A percentile compares a stretch with the other conserved stretches of the same genome.
phyloP scores from a whole-genome alignment of 2,888 invertebrate species.

The Prosopocoilus inquinatus region DNA sequence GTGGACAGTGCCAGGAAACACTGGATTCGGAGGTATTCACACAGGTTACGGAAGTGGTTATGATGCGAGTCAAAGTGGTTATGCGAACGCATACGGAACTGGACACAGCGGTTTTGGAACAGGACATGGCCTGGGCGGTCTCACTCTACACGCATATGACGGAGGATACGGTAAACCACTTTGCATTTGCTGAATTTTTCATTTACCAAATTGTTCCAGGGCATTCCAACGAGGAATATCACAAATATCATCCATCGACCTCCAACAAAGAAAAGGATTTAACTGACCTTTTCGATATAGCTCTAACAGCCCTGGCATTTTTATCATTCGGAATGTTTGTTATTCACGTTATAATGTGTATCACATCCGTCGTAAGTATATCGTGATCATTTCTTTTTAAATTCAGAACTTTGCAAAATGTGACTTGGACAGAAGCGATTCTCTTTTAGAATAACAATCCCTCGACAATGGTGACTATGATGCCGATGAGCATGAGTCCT shows the following conservation, averaged over 20 bases:
- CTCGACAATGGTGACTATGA: slow-evolving; percentile 46
- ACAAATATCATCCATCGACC: slow-evolving; percentile 43
- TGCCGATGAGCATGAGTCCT: slow-evolving; percentile 49
- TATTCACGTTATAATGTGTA: slow-evolving; percentile 76
- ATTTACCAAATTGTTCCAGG: not conserved
- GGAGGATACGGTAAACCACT: not conserved
- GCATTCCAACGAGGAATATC: slow-evolving; percentile 33
- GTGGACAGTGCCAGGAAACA: not conserved
- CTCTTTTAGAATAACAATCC: slow-evolving; percentile 23
- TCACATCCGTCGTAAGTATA: slow-evolving; percentile 51
- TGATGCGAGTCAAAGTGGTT: not conserved
- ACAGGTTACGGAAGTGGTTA: not conserved
- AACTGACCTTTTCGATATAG: slow-evolving; percentile 75
- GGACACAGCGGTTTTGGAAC: slow-evolving; percentile 23
- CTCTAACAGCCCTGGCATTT: slow-evolving; percentile 77
- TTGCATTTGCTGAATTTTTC: not conserved
- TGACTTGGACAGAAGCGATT: not conserved
- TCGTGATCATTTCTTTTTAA: not conserved
- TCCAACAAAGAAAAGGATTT: slow-evolving; percentile 60
- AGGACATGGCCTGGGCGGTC: not conserved
- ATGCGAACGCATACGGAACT: slow-evolving; percentile 5
- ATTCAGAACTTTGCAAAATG: not conserved
- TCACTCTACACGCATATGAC: not conserved
- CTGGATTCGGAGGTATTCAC: not conserved
- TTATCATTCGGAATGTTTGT: slow-evolving; percentile 79